These are phyloP conservation scores for Dasypus novemcinctus DNA, from an alignment of 2,113 vertebrate species.

Conservation along the genomic window DNA sequence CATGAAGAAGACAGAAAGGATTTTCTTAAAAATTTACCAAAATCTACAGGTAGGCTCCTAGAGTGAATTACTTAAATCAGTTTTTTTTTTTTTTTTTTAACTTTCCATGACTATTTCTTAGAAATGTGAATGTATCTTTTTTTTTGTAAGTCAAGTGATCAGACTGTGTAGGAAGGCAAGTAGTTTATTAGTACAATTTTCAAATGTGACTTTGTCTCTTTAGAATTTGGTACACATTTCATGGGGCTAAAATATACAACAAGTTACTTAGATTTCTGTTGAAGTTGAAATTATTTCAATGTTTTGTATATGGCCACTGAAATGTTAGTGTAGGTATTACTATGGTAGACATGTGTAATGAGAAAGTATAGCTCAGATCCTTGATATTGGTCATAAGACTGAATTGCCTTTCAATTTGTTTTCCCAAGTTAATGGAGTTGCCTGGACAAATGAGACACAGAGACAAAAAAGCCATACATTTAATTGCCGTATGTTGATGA, in stretches of 20 bases:
- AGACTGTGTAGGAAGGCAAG: background rate
- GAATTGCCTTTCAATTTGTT: conserved; percentile 53
- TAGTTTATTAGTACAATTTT: background rate
- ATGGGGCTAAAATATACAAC: background rate
- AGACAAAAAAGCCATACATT: conserved; percentile 98
- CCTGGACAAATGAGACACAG: conserved; percentile 92
- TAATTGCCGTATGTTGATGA: conserved; percentile 96
- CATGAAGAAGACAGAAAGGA: conserved; percentile 96
- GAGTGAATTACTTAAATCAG: background rate
- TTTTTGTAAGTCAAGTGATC: background rate
- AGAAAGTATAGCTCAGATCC: conserved; percentile 24
- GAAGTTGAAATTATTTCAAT: background rate
- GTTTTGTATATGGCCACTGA: background rate
- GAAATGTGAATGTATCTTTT: conserved; percentile 17
- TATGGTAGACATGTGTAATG: background rate
- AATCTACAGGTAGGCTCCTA: conserved; percentile 88
- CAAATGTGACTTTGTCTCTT: background rate
- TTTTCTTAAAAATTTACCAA: conserved; percentile 97
- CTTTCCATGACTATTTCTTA: conserved; percentile 38
- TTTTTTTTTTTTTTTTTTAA: background rate
- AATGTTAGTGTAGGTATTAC: conserved; percentile 3
- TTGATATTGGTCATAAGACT: background rate
- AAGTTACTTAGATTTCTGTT: background rate
- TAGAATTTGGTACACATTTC: conserved; percentile 14
- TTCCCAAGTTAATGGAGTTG: conserved; percentile 89